Percentiles rank a stretch among this genome's conserved stretches.
Conservation (phyloP, 92 coral and sea anemone genomes). For the Palythoa heliodiscus region DNA sequence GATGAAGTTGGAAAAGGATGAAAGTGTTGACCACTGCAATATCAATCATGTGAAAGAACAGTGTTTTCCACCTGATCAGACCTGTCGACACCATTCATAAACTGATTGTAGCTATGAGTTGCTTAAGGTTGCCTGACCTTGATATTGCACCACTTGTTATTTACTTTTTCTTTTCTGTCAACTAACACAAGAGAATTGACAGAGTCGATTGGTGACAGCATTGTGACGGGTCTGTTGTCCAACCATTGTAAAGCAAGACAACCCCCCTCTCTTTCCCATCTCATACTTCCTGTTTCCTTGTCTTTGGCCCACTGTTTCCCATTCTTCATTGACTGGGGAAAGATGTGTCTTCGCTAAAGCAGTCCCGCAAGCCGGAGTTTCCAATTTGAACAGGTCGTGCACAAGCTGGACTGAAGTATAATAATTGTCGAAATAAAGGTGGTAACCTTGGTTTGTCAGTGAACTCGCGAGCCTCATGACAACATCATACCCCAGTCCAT, state of each 20-base stretch:
- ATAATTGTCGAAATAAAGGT: slow-evolving; percentile 58
- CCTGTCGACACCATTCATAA: slow-evolving; percentile 61
- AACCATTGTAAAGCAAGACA: slow-evolving; percentile 63
- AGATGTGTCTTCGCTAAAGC: too few species aligned
- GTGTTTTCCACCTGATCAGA: too few species aligned
- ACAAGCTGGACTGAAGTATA: slow-evolving; percentile 61
- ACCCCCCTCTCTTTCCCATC: slow-evolving; percentile 59
- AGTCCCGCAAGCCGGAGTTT: slow-evolving; percentile 16
- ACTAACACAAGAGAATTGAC: slow-evolving; percentile 43
- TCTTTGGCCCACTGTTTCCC: too few species aligned
- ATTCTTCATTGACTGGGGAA: too few species aligned
- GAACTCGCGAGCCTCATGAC: too few species aligned
- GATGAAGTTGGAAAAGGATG: too few species aligned
- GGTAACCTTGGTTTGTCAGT: too few species aligned
- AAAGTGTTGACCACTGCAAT: too few species aligned
- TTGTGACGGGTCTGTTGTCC: slow-evolving; percentile 32
- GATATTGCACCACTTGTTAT: too few species aligned
- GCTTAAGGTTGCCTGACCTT: slow-evolving; percentile 50
- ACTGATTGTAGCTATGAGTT: slow-evolving; percentile 52
- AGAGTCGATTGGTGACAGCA: slow-evolving; percentile 52
- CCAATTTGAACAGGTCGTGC: slow-evolving; percentile 43
- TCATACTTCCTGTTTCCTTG: slow-evolving; percentile 48
- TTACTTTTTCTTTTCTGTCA: too few species aligned
- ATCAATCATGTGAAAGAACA: too few species aligned
- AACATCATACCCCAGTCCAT: too few species aligned